Conservation (phyloP, 1,140 invertebrate genomes). For the Augochlora pura region DNA sequence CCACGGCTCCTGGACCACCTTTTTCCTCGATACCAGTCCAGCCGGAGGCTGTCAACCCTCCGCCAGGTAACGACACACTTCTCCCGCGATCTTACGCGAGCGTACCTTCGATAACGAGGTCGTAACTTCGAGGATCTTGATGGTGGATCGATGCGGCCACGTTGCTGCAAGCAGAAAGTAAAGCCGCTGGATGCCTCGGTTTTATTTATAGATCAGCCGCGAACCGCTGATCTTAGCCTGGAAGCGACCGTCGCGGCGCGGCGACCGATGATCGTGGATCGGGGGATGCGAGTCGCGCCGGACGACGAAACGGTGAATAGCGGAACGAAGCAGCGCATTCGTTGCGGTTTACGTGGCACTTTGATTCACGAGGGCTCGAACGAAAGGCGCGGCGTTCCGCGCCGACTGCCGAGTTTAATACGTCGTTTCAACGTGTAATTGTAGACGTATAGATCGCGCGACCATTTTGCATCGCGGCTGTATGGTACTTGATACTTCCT, state of each 20-base stretch:
- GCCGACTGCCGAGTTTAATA: not conserved
- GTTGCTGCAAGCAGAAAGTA: constrained; percentile 55
- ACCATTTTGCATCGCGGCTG: too few species aligned
- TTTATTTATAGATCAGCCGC: not conserved
- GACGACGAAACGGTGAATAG: not conserved
- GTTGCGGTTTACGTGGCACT: too few species aligned
- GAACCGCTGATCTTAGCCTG: not conserved
- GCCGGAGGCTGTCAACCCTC: constrained; percentile 16
- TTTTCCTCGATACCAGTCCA: constrained; percentile 4
- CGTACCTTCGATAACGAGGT: constrained; percentile 47
- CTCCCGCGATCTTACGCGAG: constrained; percentile 41
- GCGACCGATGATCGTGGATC: not conserved
- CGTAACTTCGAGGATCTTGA: constrained; percentile 45
- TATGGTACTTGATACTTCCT: too few species aligned
- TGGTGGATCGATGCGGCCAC: constrained; percentile 35
- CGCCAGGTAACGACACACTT: constrained; percentile 23
- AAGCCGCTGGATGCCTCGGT: constrained; percentile 22
- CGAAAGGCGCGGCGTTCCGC: not conserved
- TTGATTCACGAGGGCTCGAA: not conserved
- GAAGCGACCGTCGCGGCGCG: not conserved
- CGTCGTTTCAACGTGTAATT: too few species aligned
- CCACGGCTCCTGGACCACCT: not conserved
- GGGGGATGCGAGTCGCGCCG: too few species aligned
- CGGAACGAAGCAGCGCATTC: too few species aligned
- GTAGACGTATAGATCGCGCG: too few species aligned